Base-by-base conservation (phyloP, 1,140 invertebrate genomes). In the Diachasmimorpha longicaudata region DNA sequence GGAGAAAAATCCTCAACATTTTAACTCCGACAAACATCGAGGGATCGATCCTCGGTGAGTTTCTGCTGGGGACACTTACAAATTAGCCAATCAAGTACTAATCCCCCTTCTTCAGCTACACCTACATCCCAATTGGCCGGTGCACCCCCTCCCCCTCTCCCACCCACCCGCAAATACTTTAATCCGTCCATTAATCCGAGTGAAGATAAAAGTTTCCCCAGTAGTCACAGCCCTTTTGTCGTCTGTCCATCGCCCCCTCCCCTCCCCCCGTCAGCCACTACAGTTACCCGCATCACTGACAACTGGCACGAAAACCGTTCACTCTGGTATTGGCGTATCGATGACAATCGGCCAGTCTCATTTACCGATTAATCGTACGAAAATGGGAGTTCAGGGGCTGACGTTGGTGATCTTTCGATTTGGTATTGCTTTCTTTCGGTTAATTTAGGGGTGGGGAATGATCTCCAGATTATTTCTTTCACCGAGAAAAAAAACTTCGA, bases 21-120 rank as follows among this genome's bases (percentile, higher is more conserved):
- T 63, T 63, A 63, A 63, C 21, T 63, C 8, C 58, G 31, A 63
- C 58, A 25, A 63, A 63, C 19, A 63, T 63, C 23, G 58, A 66
- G 58, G 76, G 75, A 68, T 77, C 66, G 66, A 68, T 39, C 8
- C 25, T n/a, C 36, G 14, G 5, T 13, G 10, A 66, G 58, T 25
- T 66, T 68, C 86, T 87, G 88, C 82, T 76, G 80, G 83, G 82
- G 88, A 89, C 88, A 89, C 87, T 89, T 88, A 89, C 87, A 88
- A 89, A 89, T 89, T 88, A 89, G 88, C 86, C 88, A 89, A 88
- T 88, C 88, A 89, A 88, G 86, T 84, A 83, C 86, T 87, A 87
- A 88, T 88, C 88, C 87, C 85, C 80, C 73, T 66, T 21, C 71
- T 71, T 69, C 63, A 37, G 67, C 21, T 42, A 46, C 42, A 44